phyloP scores from a whole-genome alignment of 2,797 vertebrate genomes.

The Chelmon rostratus region DNA sequence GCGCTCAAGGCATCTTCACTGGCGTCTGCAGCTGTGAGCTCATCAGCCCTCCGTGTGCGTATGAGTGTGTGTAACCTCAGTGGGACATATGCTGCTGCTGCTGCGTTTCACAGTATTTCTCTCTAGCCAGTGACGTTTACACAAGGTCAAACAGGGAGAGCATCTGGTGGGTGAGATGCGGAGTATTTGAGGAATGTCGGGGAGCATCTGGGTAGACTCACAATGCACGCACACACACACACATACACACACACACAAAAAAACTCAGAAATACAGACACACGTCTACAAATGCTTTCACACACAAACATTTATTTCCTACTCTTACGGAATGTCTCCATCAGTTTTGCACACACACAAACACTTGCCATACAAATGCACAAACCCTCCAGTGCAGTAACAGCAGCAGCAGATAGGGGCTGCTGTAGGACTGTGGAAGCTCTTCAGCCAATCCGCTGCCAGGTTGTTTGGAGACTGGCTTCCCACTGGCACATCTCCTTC shows the following conservation, averaged over 20 bases:
- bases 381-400: slow-evolving; percentile 64
- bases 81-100: slow-evolving; percentile 62
- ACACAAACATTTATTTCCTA: slow-evolving; percentile 69
- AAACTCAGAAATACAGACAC: slow-evolving; percentile 68
- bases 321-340: slow-evolving; percentile 27
- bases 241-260: slow-evolving; percentile 7
- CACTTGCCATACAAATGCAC: slow-evolving; percentile 29
- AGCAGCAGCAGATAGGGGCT: slow-evolving; percentile 71
- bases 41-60: slow-evolving; percentile 52
- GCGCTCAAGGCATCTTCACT: slow-evolving; percentile 61
- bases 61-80: slow-evolving; percentile 50
- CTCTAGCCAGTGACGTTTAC: slow-evolving; percentile 70
- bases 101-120: slow-evolving; percentile 61
- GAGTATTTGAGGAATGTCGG: slow-evolving; percentile 83
- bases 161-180: slow-evolving; percentile 83
- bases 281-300: slow-evolving; percentile 38
- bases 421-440: slow-evolving; percentile 81
- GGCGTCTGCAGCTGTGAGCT: slow-evolving; percentile 71
- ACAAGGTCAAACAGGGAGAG: slow-evolving; percentile 82
- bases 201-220: slow-evolving; percentile 80
- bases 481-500: slow-evolving; percentile 77
- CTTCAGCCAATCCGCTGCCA: slow-evolving; percentile 77
- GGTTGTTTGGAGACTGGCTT: slow-evolving; percentile 78
- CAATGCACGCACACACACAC: slow-evolving; percentile 29
- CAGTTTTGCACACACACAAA: slow-evolving; percentile 28